phyloP scores from a whole-genome alignment of 1,140 invertebrate genomes.

The Aphaenogaster floridana region DNA sequence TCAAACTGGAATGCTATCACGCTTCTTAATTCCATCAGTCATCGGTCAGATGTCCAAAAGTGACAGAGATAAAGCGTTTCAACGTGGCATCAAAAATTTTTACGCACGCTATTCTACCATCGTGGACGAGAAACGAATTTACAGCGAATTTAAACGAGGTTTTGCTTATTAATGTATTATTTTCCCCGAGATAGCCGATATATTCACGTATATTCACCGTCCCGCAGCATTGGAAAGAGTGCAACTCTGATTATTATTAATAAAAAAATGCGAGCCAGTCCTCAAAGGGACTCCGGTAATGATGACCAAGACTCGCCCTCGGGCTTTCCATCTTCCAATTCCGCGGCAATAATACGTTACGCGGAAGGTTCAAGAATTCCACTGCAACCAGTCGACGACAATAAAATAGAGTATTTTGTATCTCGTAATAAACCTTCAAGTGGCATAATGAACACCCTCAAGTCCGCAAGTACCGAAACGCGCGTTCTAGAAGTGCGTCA shows the following conservation, averaged over 20 bases:
- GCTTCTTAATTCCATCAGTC: not conserved
- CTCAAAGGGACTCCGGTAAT: conserved; percentile 69
- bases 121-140: not conserved
- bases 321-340: conserved; percentile 38
- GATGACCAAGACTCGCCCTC: conserved; percentile 73
- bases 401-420: conserved; percentile 85
- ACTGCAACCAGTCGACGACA: conserved; percentile 80
- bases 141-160: not conserved
- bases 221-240: not conserved
- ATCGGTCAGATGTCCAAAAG: not conserved
- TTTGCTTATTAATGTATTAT: conserved; percentile 24
- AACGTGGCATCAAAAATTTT: not conserved
- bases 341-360: conserved; percentile 78
- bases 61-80: not conserved
- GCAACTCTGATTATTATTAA: conserved; percentile 41
- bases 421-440: conserved; percentile 81
- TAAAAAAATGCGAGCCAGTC: conserved; percentile 26
- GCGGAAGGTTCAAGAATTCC: conserved; percentile 80
- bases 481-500: conserved; percentile 78
- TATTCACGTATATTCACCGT: not conserved
- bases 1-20: not conserved
- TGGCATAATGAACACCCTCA: conserved; percentile 71
- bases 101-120: not conserved
- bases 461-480: conserved; percentile 55
- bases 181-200: not conserved